A percentile compares a stretch with the other conserved stretches of the same genome.
These are phyloP conservation scores for Papilio machaon DNA, from an alignment of 1,140 invertebrate genomes.

Conservation along the genomic window DNA sequence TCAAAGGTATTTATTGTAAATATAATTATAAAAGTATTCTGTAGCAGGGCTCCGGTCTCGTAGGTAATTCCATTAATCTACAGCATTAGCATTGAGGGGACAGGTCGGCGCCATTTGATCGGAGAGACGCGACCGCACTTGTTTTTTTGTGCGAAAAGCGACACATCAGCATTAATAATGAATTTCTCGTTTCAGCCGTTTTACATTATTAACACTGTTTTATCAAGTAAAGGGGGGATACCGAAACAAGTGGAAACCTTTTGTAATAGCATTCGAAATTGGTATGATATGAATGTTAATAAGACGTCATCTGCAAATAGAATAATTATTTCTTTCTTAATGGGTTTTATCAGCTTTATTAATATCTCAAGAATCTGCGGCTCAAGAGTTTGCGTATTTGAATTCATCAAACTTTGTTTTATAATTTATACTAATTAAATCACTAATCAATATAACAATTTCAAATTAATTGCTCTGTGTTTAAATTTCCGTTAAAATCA, in stretches of 20 bases:
- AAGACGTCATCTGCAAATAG: neutral
- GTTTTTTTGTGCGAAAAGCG: conserved; percentile 51
- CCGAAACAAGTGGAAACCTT: conserved; percentile 30
- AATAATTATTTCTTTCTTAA: neutral
- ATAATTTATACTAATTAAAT: no score
- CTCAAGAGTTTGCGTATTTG: neutral
- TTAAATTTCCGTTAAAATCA: neutral
- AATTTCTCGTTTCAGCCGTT: conserved; percentile 50
- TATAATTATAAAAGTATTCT: conserved; percentile 47
- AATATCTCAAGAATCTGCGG: neutral
- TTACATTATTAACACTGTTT: conserved; percentile 41
- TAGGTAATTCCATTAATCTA: conserved; percentile 68
- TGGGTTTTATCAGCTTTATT: neutral
- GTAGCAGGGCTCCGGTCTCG: conserved; percentile 42
- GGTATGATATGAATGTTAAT: neutral
- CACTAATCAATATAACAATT: no score
- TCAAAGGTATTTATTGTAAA: conserved; percentile 56
- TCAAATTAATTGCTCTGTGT: neutral
- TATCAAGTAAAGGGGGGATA: conserved; percentile 32
- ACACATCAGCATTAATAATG: conserved; percentile 59
- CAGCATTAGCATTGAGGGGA: conserved; percentile 64
- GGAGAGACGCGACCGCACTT: conserved; percentile 47
- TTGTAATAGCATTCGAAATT: conserved; percentile 31
- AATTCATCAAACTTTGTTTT: no score
- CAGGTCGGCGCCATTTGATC: conserved; percentile 62